phyloP scores from a whole-genome alignment of 2,797 vertebrate species.

The Anguilla anguilla region DNA sequence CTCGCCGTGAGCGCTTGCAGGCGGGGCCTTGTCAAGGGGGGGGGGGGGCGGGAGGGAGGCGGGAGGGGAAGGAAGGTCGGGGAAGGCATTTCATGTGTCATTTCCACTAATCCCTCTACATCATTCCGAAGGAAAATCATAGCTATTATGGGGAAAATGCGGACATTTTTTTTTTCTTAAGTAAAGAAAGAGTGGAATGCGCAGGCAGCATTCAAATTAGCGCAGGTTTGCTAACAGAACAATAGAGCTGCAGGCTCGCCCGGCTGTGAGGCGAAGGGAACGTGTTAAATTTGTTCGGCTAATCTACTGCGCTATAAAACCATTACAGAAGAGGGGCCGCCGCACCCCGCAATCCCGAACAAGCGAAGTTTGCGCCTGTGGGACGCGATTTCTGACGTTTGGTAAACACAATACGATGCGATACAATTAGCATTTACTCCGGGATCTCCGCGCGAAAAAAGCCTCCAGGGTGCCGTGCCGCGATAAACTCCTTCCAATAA shows the following conservation, averaged over 20 bases:
- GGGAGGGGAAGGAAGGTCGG: too few relatives aligned
- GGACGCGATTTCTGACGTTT: conserved; percentile 64
- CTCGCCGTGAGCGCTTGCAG: not conserved
- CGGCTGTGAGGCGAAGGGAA: conserved; percentile 26
- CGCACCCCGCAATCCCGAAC: conserved; percentile 58
- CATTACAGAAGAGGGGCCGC: conserved; percentile 60
- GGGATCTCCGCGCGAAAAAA: conserved; percentile 41
- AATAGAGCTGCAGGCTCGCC: conserved; percentile 30
- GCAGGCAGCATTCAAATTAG: conserved; percentile 38
- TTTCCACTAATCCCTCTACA: conserved; percentile 16
- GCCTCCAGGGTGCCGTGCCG: conserved; percentile 38
- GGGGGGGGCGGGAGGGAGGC: too few relatives aligned
- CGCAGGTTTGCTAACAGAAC: conserved; percentile 34
- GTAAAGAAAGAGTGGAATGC: conserved; percentile 26
- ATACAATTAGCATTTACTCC: conserved; percentile 51
- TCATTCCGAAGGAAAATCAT: conserved; percentile 33
- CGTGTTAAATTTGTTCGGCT: conserved; percentile 39
- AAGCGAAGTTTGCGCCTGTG: conserved; percentile 55
- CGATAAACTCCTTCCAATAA: conserved; percentile 45
- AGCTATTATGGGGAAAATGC: conserved; percentile 29
- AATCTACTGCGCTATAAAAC: conserved; percentile 53
- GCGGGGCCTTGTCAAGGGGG: not conserved
- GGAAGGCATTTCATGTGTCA: conserved; percentile 21
- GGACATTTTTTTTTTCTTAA: conserved; percentile 35
- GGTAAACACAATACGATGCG: conserved; percentile 60